Evolutionary conservation across 2,888 invertebrate genomes (phyloP).

Genomic region (Eupithecia subumbrata): DNA sequence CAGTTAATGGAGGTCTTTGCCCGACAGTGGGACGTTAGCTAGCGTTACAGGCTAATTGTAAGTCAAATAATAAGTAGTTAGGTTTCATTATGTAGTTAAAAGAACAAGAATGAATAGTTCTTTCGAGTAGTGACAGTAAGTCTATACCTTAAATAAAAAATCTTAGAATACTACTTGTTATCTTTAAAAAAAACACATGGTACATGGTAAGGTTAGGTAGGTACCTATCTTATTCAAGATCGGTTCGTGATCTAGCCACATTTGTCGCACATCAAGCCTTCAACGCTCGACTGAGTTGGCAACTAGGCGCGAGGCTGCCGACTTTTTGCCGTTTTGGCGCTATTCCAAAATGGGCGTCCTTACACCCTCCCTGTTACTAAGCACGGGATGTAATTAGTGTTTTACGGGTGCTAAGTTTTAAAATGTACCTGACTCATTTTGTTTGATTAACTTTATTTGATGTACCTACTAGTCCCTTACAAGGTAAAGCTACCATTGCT

Average conservation of each 20-base stretch:
- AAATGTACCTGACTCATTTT: neutral
- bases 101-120: neutral
- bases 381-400: constrained; percentile 15
- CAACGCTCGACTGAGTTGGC: constrained; percentile 11
- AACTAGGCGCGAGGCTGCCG: constrained; percentile 4
- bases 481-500: neutral
- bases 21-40: no score
- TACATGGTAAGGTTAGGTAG: neutral
- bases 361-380: constrained; percentile 37
- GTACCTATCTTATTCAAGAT: neutral
- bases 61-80: no score
- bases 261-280: constrained; percentile 8
- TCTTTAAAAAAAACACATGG: neutral
- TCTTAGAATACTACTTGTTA: neutral
- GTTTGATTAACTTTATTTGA: neutral
- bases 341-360: constrained; percentile 58
- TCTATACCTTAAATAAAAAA: neutral
- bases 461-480: neutral
- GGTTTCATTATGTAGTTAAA: neutral
- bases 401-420: neutral
- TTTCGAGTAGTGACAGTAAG: neutral
- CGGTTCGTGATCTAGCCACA: neutral
- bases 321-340: constrained; percentile 68
- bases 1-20: neutral
- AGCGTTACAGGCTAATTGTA: no score